Evolutionary conservation across 2,797 vertebrate species (phyloP).

Genomic region (Miichthys miiuy): DNA sequence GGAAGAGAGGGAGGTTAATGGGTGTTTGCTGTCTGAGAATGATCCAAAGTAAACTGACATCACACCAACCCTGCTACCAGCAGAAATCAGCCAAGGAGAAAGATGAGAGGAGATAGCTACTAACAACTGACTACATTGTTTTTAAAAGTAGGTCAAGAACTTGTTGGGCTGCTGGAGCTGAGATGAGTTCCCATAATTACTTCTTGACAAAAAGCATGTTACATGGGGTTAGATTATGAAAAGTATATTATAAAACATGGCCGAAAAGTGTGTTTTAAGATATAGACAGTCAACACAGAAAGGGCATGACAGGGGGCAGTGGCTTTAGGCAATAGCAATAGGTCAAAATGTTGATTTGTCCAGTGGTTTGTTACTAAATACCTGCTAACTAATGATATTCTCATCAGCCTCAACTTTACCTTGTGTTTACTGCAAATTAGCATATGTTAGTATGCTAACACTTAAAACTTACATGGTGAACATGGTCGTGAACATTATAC

Average conservation of each 20-base stretch:
- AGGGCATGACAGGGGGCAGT: too few species aligned
- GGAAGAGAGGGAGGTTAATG: conserved; percentile 36
- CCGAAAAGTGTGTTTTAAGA: not conserved
- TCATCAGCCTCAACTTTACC: not conserved
- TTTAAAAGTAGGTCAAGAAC: conserved; percentile 75
- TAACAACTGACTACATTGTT: conserved; percentile 59
- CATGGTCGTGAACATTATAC: not conserved
- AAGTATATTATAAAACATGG: not conserved
- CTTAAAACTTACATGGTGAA: too few species aligned
- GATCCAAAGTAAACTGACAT: conserved; percentile 74
- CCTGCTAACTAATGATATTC: not conserved
- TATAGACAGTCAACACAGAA: too few species aligned
- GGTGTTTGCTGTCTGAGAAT: conserved; percentile 59
- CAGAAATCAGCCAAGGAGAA: conserved; percentile 54
- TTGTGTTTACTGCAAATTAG: not conserved
- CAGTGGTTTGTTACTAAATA: not conserved
- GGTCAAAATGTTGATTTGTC: not conserved
- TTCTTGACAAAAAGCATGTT: conserved; percentile 13
- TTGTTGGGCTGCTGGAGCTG: conserved; percentile 44
- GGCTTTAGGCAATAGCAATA: too few species aligned
- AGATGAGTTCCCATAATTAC: conserved; percentile 39
- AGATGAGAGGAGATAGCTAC: conserved; percentile 73
- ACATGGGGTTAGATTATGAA: not conserved
- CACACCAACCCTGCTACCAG: conserved; percentile 60
- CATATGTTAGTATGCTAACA: not conserved